Evolutionary conservation across 2,113 vertebrate genomes (phyloP).

Genomic region (Scytalopus superciliaris): DNA sequence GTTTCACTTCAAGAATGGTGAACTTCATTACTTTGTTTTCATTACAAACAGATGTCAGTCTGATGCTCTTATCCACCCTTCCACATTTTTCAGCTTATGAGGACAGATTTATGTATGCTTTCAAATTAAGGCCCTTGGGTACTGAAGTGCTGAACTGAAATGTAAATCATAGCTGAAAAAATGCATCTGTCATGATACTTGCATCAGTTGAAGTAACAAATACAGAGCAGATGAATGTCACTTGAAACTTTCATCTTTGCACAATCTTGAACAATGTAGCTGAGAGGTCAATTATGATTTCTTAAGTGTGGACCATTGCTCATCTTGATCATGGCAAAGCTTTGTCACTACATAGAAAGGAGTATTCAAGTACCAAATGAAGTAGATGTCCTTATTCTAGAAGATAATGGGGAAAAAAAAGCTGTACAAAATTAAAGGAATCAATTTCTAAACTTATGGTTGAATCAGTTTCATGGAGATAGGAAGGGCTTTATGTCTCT

Average conservation of each 20-base stretch:
- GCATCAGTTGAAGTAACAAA: background rate
- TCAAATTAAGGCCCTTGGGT: background rate
- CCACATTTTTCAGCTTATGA: background rate
- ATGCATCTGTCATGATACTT: background rate
- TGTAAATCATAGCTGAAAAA: background rate
- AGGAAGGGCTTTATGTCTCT: background rate
- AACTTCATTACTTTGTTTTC: background rate
- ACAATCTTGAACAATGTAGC: background rate
- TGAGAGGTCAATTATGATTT: background rate
- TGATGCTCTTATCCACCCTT: background rate
- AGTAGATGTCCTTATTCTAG: background rate
- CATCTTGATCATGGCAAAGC: background rate
- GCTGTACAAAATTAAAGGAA: background rate
- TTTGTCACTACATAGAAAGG: background rate
- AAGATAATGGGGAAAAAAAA: background rate
- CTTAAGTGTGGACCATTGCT: background rate
- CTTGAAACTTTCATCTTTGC: background rate
- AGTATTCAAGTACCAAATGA: background rate
- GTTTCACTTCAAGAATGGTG: background rate
- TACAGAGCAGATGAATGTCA: background rate
- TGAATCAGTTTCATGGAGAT: background rate
- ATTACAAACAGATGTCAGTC: background rate
- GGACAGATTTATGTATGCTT: background rate
- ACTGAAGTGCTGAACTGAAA: background rate
- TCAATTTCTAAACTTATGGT: background rate